These are phyloP conservation scores for Glaucidium brasilianum DNA, from an alignment of 2,113 vertebrate species.

Conservation along the genomic window DNA sequence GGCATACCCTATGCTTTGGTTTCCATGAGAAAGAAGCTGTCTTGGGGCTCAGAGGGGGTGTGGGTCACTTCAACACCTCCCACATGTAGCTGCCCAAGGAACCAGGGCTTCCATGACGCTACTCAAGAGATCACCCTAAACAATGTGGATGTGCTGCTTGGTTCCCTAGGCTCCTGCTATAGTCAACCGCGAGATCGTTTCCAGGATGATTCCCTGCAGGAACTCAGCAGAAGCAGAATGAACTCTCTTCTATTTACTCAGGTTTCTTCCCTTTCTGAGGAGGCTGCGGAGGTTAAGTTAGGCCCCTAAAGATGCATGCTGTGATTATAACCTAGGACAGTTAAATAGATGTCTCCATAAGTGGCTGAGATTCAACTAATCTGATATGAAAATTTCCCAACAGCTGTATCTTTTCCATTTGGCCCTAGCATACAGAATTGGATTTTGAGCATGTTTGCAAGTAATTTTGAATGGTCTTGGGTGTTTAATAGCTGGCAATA, in stretches of 20 bases:
- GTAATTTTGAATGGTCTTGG: neutral
- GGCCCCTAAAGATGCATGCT: neutral
- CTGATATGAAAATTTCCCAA: neutral
- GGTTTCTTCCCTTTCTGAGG: neutral
- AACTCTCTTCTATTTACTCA: neutral
- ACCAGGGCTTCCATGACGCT: neutral
- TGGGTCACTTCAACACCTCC: neutral
- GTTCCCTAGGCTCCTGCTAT: neutral
- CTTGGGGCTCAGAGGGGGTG: accelerated
- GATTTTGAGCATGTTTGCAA: neutral
- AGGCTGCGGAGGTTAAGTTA: neutral
- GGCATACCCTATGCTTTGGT: accelerated
- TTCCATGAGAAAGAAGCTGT: neutral
- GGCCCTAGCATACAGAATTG: neutral
- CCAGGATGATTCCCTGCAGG: neutral
- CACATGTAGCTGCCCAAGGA: neutral
- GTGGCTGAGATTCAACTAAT: neutral
- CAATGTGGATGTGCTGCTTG: neutral
- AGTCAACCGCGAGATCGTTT: neutral
- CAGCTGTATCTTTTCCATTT: neutral
- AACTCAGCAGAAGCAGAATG: neutral
- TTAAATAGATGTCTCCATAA: neutral
- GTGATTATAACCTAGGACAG: neutral
- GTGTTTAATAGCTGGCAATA: neutral
- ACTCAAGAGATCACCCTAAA: neutral